Evolutionary conservation across 2,888 invertebrate species (phyloP).

Genomic region (Dasysyrphus albostriatus): DNA sequence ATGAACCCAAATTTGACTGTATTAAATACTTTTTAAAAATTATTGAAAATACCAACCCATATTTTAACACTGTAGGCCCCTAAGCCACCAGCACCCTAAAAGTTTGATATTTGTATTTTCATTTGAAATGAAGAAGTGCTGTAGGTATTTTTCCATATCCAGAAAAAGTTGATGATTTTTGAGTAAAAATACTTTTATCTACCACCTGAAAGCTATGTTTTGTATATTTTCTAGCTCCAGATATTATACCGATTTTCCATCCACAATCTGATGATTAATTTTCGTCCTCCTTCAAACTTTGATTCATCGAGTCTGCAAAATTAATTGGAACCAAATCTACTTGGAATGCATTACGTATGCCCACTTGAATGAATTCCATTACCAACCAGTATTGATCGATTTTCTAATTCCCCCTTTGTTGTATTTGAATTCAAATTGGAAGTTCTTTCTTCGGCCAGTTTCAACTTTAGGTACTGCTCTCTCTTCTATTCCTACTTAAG

Average conservation of each 20-base stretch:
- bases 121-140: too few species aligned
- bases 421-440: conserved; percentile 54
- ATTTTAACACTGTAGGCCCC: too few species aligned
- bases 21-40: too few species aligned
- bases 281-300: conserved; percentile 4
- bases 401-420: conserved; percentile 69
- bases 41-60: too few species aligned
- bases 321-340: conserved; percentile 72
- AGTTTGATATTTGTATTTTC: too few species aligned
- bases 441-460: conserved; percentile 41
- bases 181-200: too few species aligned
- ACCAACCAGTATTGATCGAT: conserved; percentile 60
- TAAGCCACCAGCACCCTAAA: too few species aligned
- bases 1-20: too few species aligned
- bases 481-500: neutral
- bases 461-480: neutral
- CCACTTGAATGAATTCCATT: conserved; percentile 60
- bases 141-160: too few species aligned
- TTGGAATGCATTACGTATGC: conserved; percentile 63
- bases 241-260: neutral
- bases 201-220: neutral
- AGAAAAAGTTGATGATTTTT: too few species aligned
- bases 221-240: neutral
- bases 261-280: conserved; percentile 4
- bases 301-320: conserved; percentile 38